These are phyloP conservation scores for Drosophila maculinotata DNA, from an alignment of 2,888 invertebrate genomes.

Conservation along the genomic window DNA sequence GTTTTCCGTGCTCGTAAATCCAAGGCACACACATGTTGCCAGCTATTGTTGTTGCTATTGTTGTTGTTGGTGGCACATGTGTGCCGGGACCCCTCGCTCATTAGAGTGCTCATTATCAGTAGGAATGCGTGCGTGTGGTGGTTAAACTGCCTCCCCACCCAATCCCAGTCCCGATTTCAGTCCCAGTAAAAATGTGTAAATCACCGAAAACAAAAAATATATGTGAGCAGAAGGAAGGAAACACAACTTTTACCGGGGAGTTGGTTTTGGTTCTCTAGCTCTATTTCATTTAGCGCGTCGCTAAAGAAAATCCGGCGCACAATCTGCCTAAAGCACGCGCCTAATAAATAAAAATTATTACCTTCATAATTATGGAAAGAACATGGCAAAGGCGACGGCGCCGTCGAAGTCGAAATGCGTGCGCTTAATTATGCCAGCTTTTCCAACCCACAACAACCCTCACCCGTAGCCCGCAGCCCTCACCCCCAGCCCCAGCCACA, in stretches of 20 bases:
- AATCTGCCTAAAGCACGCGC: constrained; percentile 72
- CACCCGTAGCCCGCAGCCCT: too few relatives aligned
- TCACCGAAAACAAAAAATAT: constrained; percentile 60
- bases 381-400: constrained; percentile 67
- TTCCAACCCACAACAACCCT: constrained; percentile 56
- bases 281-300: constrained; percentile 46
- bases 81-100: constrained; percentile 60
- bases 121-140: constrained; percentile 51
- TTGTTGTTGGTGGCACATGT: constrained; percentile 56
- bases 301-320: constrained; percentile 49
- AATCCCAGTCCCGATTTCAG: constrained; percentile 21
- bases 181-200: constrained; percentile 61
- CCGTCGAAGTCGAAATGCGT: constrained; percentile 68
- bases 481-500: constrained; percentile 1
- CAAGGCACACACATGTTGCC: constrained; percentile 82
- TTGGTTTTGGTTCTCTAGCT: constrained; percentile 27
- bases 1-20: constrained; percentile 81
- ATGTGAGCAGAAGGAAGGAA: constrained; percentile 19
- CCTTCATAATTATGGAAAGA: constrained; percentile 82
- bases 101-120: constrained; percentile 79
- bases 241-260: constrained; percentile 54
- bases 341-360: constrained; percentile 84
- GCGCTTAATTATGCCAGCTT: constrained; percentile 78
- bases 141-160: constrained; percentile 24
- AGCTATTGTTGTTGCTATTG: constrained; percentile 33